Evolutionary conservation across 2,113 vertebrate genomes (phyloP), one percentile per base, ranked within the genome.

Genomic region (Cinclus cinclus): DNA sequence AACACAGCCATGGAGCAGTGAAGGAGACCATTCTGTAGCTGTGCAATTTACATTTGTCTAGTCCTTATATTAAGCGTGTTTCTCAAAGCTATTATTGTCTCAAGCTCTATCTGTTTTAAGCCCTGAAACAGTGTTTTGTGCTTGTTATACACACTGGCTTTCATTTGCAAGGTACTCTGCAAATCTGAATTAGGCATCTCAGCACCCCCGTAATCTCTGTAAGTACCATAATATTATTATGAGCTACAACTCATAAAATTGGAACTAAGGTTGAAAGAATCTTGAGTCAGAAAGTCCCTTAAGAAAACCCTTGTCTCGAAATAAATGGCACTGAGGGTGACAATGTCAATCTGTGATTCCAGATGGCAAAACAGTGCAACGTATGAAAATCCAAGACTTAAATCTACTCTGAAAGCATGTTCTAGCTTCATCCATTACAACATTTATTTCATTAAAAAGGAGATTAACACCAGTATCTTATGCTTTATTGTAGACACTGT

Each of bases 61-160:
- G 47, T 56, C 71, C 83, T 94, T 95, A 74, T 89, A 91, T 75
- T 86, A 88, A 93, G 59, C 42, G 59, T 10, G 22, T 63, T 95
- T 58, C 89, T 94, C 95, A 94, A 94, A 92, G 75, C 65, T 74
- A 27, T 77, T 53, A 53, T 65, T 84, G 65, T 81, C 76, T 76
- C 39, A 64, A 88, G 77, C 44, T 84, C 60, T 79, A 70, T 63
- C 83, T 89, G 63, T 75, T 92, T 91, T 91, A 91, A 91, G 56
- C 78, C 41, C 68, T 81, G 89, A 88, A 88, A 96, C 35, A 79
- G 73, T 67, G 91, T 71, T 91, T 94, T 11, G 63, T 64, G 50
- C 69, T 89, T 89, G 84, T 64, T 92, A 68, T 58, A 91, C 1
- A 9, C 70, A 44, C 30, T 76, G 55, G 58, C 47, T 96, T 94